Evolutionary conservation across 2,888 invertebrate species (phyloP).

Genomic region (Drosophila nigricruria): DNA sequence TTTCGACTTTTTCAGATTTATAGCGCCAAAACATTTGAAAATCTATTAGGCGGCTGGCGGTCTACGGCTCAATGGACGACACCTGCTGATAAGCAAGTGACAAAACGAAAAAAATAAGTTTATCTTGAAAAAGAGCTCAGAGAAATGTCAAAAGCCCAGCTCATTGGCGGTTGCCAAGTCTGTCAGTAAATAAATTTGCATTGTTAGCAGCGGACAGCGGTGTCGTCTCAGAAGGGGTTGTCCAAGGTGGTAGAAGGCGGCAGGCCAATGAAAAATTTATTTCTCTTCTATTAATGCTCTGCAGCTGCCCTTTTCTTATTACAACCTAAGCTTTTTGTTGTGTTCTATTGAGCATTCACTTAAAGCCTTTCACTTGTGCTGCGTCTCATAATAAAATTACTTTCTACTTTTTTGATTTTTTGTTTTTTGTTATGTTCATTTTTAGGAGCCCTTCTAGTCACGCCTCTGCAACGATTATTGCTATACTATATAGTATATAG

Average conservation of each 20-base stretch:
- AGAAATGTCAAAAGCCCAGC: slow-evolving; percentile 46
- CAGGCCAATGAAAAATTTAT: not conserved
- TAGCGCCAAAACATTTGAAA: slow-evolving; percentile 73
- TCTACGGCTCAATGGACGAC: slow-evolving; percentile 37
- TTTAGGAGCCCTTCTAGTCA: slow-evolving; percentile 11
- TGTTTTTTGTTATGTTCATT: not conserved
- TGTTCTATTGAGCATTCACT: slow-evolving; percentile 27
- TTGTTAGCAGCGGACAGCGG: slow-evolving; percentile 27
- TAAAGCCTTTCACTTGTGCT: slow-evolving; percentile 36
- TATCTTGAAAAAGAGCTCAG: slow-evolving; percentile 35
- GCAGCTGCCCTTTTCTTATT: not conserved
- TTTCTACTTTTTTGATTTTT: slow-evolving; percentile 25
- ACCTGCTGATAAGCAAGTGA: slow-evolving; percentile 70
- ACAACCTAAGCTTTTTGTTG: not conserved
- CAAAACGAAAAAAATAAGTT: slow-evolving; percentile 54
- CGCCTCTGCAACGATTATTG: slow-evolving; percentile 46
- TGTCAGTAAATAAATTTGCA: slow-evolving; percentile 61
- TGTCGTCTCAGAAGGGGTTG: not conserved
- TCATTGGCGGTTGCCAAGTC: slow-evolving; percentile 43
- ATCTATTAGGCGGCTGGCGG: slow-evolving; percentile 67
- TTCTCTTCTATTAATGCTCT: not conserved
- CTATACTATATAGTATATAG: slow-evolving; percentile 49
- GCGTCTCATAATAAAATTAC: slow-evolving; percentile 14
- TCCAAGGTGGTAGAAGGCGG: not conserved
- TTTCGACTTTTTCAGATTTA: slow-evolving; percentile 60